Base-by-base conservation (phyloP, 2,113 vertebrate species). In the Cololabis saira region DNA sequence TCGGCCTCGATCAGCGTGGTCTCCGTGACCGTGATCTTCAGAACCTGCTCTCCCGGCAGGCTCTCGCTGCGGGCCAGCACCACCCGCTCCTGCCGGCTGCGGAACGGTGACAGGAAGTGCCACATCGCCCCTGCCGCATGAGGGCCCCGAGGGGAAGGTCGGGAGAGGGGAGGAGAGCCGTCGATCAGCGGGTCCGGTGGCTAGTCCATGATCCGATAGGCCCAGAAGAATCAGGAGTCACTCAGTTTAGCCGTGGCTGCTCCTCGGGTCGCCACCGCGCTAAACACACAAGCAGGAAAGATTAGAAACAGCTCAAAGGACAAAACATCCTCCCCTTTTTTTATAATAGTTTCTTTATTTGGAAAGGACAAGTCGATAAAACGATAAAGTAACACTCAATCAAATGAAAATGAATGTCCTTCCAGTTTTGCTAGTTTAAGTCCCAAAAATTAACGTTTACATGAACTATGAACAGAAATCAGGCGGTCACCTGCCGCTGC, bases 21-120 rank as follows among this genome's bases (percentile, higher is more conserved):
- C 92, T 99, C 98, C 0, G 96, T 98, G 84, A 99, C 93, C 0
- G 96, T 98, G 79, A 99, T 93, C 19, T 97, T 94, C 52, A 99
- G 88, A 1, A 96, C 92, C 0, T 90, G 92, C 80, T 97, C 96
- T n/a, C 94, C 95, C 0, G 93, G 90, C 13, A 89, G 18, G 1
- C 95, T 94, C 27, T 95, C 94, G 0, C 95, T 95, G 65, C 93
- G 90, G 0, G 94, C 71, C 15, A 98, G 79, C 0, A 94, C 88
- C 0, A 96, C 88, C 2, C 92, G 93, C 81, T 98, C 96, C n/a
- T 86, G 92, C 1, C 90, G 90, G 60, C 48, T 84, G 7, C 87
- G 68, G 6, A 94, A 93, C 0, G 95, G 90, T 0, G 93, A 85
- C 37, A 93, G 71, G 37, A 94, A 63, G 18, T 78, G 48, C 45